Evolutionary conservation across 1,140 invertebrate genomes (phyloP), one percentile per base, ranked within the genome.

Genomic region (Berghia stephanieae): DNA sequence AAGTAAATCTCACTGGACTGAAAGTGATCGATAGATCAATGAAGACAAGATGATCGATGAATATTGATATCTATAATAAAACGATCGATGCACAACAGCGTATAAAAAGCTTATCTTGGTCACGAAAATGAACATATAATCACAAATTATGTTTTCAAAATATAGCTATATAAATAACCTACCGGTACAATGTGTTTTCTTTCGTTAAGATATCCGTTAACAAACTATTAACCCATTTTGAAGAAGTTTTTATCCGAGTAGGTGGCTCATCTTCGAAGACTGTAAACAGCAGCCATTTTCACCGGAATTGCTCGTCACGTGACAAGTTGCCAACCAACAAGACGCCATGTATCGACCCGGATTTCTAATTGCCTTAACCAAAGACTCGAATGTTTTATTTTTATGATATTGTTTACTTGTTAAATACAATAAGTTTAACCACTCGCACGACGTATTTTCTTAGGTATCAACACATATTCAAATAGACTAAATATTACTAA

Each of bases 301-400:
- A 71, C 66, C 75, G 80, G 75, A 78, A 79, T 71, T n/a, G 55
- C 34, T 60, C 44, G 43, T 79, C 80, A 81, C 75, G 75, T 81
- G 80, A 78, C 69, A 66, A 43, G 80, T 81, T 81, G 80, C 78
- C 75, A 79, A 71, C 72, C 78, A 72, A 81, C 78, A 72, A 49
- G 67, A 36, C 63, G 40, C 38, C 66, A 38, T 55, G 52, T 5
- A 34, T 55, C 49, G 52, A 63, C 27, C 44, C 49, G 27, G 60
- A 42, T 66, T 70, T 74, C 52, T 42, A 34, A 34, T 67, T 55
- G 43, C 38, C 13, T 27, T 38, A 34, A 21, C 36, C 38, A 57
- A 57, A 43, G 27, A 63, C 43, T 49, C 36, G 10, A 10, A 42
- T 24, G 21, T 71, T 44, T 42, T 72, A 49, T 34, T 36, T 46